Conservation (phyloP, 2,797 vertebrate species). For the Ptychobarbus kaznakovi region DNA sequence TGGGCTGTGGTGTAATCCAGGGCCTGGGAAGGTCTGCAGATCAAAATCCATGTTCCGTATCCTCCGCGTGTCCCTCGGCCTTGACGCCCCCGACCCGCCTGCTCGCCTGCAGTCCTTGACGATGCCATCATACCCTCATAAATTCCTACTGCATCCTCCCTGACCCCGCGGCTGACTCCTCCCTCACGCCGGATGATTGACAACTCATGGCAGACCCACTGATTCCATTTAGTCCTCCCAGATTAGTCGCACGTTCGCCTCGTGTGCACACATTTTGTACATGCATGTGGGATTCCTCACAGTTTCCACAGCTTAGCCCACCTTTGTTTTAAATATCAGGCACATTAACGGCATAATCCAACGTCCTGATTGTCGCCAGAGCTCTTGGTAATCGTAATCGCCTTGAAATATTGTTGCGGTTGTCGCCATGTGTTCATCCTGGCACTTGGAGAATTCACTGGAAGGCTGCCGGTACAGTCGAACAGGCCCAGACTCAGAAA, state of each 20-base stretch:
- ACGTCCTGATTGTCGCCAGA: slow-evolving; percentile 17
- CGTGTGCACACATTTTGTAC: neutral
- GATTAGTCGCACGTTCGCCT: neutral
- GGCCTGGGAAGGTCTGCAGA: slow-evolving; percentile 46
- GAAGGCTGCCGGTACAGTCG: slow-evolving; percentile 43
- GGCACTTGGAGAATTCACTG: slow-evolving; percentile 42
- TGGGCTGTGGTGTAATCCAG: slow-evolving; percentile 47
- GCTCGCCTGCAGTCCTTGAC: slow-evolving; percentile 37
- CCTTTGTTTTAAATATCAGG: slow-evolving; percentile 51
- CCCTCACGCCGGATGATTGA: slow-evolving; percentile 22
- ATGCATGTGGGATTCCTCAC: slow-evolving; percentile 21
- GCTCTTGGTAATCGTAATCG: slow-evolving; percentile 43
- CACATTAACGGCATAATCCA: slow-evolving; percentile 36
- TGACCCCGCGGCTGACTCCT: slow-evolving; percentile 47
- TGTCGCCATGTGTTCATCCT: slow-evolving; percentile 47
- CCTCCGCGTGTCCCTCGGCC: slow-evolving; percentile 33
- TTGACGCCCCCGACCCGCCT: slow-evolving; percentile 31
- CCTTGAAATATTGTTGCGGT: slow-evolving; percentile 52
- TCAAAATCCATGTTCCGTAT: slow-evolving; percentile 28
- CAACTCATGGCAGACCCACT: slow-evolving; percentile 12
- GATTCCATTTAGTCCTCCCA: slow-evolving; percentile 26
- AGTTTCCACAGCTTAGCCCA: slow-evolving; percentile 61
- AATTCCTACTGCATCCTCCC: slow-evolving; percentile 44
- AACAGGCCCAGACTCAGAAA: slow-evolving; percentile 24
- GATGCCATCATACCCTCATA: slow-evolving; percentile 52